A percentile compares a stretch with the other conserved stretches of the same genome.
These are phyloP conservation scores for Arizona elegans DNA, from an alignment of 2,113 vertebrate species.

Conservation along the genomic window DNA sequence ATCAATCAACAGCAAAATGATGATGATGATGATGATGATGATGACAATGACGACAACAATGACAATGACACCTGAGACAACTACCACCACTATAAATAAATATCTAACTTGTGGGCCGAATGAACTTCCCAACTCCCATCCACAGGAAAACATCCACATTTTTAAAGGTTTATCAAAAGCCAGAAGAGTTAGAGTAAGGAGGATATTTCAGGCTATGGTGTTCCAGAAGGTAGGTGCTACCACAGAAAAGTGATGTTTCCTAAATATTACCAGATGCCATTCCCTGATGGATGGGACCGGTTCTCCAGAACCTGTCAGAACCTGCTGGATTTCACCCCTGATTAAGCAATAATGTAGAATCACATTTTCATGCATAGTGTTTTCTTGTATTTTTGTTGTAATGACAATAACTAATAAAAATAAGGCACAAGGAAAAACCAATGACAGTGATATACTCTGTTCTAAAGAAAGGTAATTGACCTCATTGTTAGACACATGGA, in stretches of 20 bases:
- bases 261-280: not conserved
- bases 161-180: not conserved
- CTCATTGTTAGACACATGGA: conserved; percentile 34
- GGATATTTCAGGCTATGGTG: not conserved
- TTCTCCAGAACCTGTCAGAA: too few species aligned
- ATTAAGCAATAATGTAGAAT: not conserved
- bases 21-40: too few species aligned
- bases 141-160: not conserved
- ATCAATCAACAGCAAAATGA: not conserved
- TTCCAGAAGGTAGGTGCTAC: not conserved
- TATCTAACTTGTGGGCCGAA: not conserved
- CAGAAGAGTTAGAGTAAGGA: not conserved
- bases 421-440: not conserved
- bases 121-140: not conserved
- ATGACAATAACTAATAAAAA: not conserved
- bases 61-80: not conserved
- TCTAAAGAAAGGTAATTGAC: conserved; percentile 37
- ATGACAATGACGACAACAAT: too few species aligned
- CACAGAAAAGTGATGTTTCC: not conserved
- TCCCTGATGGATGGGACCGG: not conserved
- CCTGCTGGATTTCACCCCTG: too few species aligned
- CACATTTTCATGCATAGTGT: too few species aligned
- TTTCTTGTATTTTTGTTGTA: not conserved
- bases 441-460: conserved; percentile 23
- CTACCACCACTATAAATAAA: not conserved